Evolutionary conservation across 2,113 vertebrate genomes (phyloP).

Genomic region (Scophthalmus maximus): DNA sequence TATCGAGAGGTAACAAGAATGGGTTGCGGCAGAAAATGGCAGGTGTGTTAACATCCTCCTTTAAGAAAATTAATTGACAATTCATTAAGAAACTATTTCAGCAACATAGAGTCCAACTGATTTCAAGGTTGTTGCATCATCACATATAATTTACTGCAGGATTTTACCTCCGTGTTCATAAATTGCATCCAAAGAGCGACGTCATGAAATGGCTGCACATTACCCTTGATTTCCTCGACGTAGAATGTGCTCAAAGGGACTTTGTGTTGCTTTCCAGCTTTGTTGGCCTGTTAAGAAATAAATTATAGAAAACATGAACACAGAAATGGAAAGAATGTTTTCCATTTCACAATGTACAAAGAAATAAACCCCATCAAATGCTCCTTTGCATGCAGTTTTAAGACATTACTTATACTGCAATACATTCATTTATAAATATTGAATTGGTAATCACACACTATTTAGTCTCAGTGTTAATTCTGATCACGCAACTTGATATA

Average conservation of each 20-base stretch:
- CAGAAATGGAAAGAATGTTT: too few species aligned
- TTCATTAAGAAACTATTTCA: background rate
- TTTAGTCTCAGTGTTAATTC: background rate
- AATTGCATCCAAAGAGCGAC: conserved; percentile 12
- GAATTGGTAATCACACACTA: too few species aligned
- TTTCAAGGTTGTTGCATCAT: background rate
- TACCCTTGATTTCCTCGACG: conserved; percentile 49
- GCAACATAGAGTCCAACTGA: background rate
- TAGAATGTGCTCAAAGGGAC: conserved; percentile 78
- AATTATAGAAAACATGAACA: background rate
- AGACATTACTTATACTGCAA: too few species aligned
- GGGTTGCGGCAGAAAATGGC: conserved; percentile 78
- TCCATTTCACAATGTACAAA: too few species aligned
- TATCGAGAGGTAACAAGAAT: conserved; percentile 68
- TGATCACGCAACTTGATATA: too few species aligned
- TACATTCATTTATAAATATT: too few species aligned
- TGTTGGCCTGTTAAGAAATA: conserved; percentile 74
- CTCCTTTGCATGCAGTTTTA: too few species aligned
- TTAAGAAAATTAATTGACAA: background rate
- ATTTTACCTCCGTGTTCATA: conserved; percentile 53
- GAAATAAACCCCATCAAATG: too few species aligned
- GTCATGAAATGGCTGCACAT: fast-evolving
- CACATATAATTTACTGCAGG: background rate
- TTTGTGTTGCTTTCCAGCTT: conserved; percentile 62
- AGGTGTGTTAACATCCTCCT: conserved; percentile 56